Evolutionary conservation across 2,888 invertebrate genomes (phyloP), one percentile per base, ranked within the genome.

Genomic region (Pemphredon lugubris): DNA sequence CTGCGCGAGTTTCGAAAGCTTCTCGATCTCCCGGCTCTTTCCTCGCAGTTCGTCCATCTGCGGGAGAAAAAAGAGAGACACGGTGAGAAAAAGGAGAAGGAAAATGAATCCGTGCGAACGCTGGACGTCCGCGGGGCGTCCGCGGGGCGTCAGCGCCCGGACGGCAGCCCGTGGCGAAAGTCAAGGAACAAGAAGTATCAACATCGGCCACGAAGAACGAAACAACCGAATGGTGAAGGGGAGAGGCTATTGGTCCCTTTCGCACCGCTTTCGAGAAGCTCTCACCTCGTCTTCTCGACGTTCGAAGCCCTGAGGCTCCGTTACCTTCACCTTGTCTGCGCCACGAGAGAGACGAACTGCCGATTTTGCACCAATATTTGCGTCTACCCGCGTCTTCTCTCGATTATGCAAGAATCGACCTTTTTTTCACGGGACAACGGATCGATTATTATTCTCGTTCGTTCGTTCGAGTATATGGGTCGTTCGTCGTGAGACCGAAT

Each of bases 1-100:
- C 68, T 71, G 34, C 54, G 79, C 70, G 42, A 84, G 69, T 75
- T 82, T 86, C 77, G 84, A 83, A 68, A 87, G 69, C 69, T 81
- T 84, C 61, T 85, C 85, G 72, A 87, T 85, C 68, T 84, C 84
- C 14, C 82, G 79, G 50, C 69, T 82, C 60, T 86, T 87, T 54
- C 77, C 82, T 59, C 83, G 83, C 72, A 87, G 81, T 76, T 85
- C 86, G 63, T 85, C 86, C 81, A 86, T 85, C 86, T 87, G n/a
- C n/a, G n/a, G 79, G 48, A 72, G 79, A 54, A 53, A 55, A 51
- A n/a, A n/a, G n/a, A n/a, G n/a, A n/a, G n/a, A n/a, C n/a, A n/a
- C n/a, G n/a, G n/a, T n/a, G n/a, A n/a, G 3, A 18, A 26, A 42
- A 34, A 23, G 23, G 18, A 47, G 16, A 34, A 57, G 13, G 2